Conservation (phyloP, 2,888 invertebrate species). For the Aromia moschata region DNA sequence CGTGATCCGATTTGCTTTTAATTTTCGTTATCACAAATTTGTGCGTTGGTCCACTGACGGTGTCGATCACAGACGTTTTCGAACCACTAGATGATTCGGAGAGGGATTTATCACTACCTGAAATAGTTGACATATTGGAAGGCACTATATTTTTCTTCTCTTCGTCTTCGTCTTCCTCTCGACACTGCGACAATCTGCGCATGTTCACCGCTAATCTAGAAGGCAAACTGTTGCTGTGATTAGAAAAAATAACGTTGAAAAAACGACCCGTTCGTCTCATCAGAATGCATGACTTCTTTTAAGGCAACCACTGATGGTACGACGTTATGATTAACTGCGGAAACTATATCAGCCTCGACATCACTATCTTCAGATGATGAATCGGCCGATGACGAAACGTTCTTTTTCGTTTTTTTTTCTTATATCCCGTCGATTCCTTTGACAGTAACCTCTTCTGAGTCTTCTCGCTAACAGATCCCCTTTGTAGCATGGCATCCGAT, state of each 20-base stretch:
- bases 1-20: conserved; percentile 42
- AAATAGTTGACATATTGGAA: conserved; percentile 56
- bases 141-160: conserved; percentile 55
- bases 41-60: conserved; percentile 63
- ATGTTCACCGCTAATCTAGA: conserved; percentile 70
- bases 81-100: conserved; percentile 59
- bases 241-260: conserved; percentile 79
- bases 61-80: conserved; percentile 61
- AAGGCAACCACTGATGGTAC: conserved; percentile 74
- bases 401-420: conserved; percentile 25
- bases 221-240: conserved; percentile 76
- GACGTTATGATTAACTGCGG: conserved; percentile 75
- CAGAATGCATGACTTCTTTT: conserved; percentile 68
- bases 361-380: conserved; percentile 61
- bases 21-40: conserved; percentile 68
- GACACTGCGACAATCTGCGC: conserved; percentile 80
- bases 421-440: background rate
- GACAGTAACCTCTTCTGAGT: background rate
- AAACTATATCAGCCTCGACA: conserved; percentile 73
- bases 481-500: conserved; percentile 29
- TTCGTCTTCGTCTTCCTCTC: conserved; percentile 86
- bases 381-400: conserved; percentile 28
- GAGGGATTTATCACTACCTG: conserved; percentile 62
- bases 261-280: conserved; percentile 67
- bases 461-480: background rate